Percentiles rank a stretch among this genome's conserved stretches.
Conservation (phyloP, 2,113 vertebrate species). For the Chascanopsetta lugubris region DNA sequence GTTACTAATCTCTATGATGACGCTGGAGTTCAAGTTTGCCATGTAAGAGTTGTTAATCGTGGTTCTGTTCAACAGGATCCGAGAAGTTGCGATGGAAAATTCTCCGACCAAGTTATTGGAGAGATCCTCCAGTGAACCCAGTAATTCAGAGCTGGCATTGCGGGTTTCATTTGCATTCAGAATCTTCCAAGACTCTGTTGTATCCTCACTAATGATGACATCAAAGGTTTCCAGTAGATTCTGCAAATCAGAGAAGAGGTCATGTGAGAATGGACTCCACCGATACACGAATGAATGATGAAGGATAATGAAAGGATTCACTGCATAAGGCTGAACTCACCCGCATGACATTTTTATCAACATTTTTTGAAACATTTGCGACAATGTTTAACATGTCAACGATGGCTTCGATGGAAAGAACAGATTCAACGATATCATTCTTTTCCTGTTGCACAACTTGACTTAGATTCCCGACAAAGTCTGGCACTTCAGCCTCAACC, state of each 20-base stretch:
- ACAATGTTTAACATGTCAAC: constrained; percentile 59
- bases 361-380: constrained; percentile 20
- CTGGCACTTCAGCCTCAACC: not conserved
- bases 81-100: constrained; percentile 17
- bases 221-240: constrained; percentile 68
- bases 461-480: constrained; percentile 40
- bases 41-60: constrained; percentile 25
- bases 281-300: too few relatives aligned
- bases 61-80: constrained; percentile 58
- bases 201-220: constrained; percentile 45
- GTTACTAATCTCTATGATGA: constrained; percentile 69
- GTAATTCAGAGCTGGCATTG: constrained; percentile 71
- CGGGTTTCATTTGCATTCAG: constrained; percentile 51
- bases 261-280: too few relatives aligned
- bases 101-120: constrained; percentile 45
- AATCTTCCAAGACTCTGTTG: constrained; percentile 58
- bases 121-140: constrained; percentile 80
- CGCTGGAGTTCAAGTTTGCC: constrained; percentile 44
- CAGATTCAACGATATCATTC: constrained; percentile 30
- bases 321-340: constrained; percentile 35
- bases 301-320: not conserved
- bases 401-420: constrained; percentile 60
- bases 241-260: constrained; percentile 61
- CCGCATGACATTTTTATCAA: constrained; percentile 33
- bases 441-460: fast-evolving